phyloP scores from a whole-genome alignment of 2,888 invertebrate species.

The Diaphora mendica region DNA sequence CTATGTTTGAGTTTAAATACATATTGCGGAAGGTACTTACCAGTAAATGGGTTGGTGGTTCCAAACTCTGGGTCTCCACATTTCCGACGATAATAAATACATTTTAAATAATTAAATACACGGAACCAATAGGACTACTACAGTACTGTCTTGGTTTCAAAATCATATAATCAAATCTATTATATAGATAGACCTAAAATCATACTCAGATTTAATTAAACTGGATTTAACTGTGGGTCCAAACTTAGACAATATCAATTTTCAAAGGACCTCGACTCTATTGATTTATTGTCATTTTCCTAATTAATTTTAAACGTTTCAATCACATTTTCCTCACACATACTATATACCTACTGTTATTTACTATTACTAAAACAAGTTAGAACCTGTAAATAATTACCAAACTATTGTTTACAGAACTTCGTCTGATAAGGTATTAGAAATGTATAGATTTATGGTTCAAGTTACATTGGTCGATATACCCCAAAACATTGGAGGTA shows the following conservation, averaged over 20 bases:
- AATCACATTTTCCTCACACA: neutral
- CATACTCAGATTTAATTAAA: conserved; percentile 4
- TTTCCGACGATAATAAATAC: neutral
- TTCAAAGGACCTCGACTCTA: neutral
- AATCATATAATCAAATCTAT: neutral
- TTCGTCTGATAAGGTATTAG: neutral
- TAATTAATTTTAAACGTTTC: conserved; percentile 1
- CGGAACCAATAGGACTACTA: neutral
- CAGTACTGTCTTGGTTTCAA: neutral
- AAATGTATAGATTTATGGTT: neutral
- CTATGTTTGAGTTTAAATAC: no score
- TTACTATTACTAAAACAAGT: neutral
- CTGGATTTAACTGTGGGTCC: neutral
- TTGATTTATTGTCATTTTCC: conserved; percentile 1
- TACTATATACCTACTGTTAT: neutral
- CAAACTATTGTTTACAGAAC: neutral
- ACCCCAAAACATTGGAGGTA: no score
- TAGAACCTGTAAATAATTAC: neutral
- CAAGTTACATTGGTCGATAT: no score
- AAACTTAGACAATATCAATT: conserved; percentile 10
- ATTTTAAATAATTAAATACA: neutral
- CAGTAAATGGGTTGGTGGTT: no score
- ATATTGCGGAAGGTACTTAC: no score
- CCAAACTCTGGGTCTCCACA: neutral
- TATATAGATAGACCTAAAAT: neutral